phyloP scores from a whole-genome alignment of 2,888 invertebrate species.

The Scaptomyza flava region DNA sequence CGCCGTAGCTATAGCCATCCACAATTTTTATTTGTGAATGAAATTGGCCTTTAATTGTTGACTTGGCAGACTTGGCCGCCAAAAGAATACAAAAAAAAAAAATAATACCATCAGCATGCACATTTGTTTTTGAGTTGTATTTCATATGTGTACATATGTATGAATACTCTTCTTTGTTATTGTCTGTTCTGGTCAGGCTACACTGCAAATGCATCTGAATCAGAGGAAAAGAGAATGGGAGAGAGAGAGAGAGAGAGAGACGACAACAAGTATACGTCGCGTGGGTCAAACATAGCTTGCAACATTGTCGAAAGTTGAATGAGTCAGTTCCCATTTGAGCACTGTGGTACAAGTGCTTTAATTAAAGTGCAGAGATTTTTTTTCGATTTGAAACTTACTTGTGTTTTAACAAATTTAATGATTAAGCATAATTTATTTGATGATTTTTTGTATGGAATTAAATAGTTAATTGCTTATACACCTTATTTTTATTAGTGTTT shows the following conservation, averaged over 20 bases:
- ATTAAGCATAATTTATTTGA: too few relatives aligned
- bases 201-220: slow-evolving; percentile 38
- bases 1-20: slow-evolving; percentile 18
- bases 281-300: slow-evolving; percentile 45
- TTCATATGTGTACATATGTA: slow-evolving; percentile 16
- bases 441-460: too few relatives aligned
- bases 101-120: slow-evolving; percentile 51
- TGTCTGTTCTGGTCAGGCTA: slow-evolving; percentile 40
- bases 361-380: background rate
- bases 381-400: too few relatives aligned
- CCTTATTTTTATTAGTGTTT: too few relatives aligned
- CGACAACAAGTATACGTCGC: slow-evolving; percentile 46
- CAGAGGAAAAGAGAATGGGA: slow-evolving; percentile 6
- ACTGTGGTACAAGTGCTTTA: slow-evolving; percentile 26
- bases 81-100: slow-evolving; percentile 22
- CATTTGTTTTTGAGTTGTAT: slow-evolving; percentile 40
- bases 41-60: slow-evolving; percentile 72
- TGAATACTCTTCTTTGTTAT: slow-evolving; percentile 20
- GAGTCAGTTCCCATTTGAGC: slow-evolving; percentile 39
- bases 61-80: slow-evolving; percentile 49
- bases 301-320: slow-evolving; percentile 22
- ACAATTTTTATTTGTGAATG: slow-evolving; percentile 62
- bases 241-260: background rate
- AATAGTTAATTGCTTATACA: too few relatives aligned
- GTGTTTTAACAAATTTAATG: too few relatives aligned